Base-by-base conservation (phyloP, 2,113 vertebrate species). In the Strix uralensis region DNA sequence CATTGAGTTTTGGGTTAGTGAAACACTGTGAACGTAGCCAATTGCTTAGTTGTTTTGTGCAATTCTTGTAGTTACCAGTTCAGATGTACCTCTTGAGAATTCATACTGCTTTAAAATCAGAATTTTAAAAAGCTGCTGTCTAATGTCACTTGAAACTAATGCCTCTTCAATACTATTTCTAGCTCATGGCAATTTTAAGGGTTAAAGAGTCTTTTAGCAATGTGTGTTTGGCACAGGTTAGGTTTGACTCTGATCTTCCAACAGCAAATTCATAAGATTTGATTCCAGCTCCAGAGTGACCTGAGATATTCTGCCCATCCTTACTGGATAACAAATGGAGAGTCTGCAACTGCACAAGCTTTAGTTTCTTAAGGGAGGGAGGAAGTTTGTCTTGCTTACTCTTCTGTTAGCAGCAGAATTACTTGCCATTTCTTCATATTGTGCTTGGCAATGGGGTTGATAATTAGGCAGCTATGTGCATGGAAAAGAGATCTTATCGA, bases 391-490 rank as follows among this genome's bases (percentile, higher is more conserved):
- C 54, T 52, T 32, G 16, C 15, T 25, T 49, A 4, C n/a, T 46
- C 4, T 9, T 80, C 67, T 21, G 2, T 0, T 49, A 32, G 55
- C 78, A 62, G 57, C 27, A 40, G 1, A 59, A 22, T 11, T 3
- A 5, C 62, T 52, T 58, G 34, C 58, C 18, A 0, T 29, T 73
- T 49, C 34, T 69, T 16, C 11, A 0, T 2, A 0, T 1, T 8
- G 14, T 23, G 72, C 17, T 55, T 21, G 67, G 62, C 29, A 20
- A 1, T 10, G 32, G 57, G 42, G 15, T 47, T n/a, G 69, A 1
- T 36, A 8, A 30, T 13, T 36, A 29, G 58, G 49, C 26, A 10
- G 20, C 26, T 61, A 2, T 8, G 25, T 0, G 18, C 25, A 5
- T 9, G 69, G 49, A 21, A 8, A 8, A 40, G 51, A 15, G 92